A percentile compares a stretch with the other conserved stretches of the same genome.
Conservation (phyloP, 2,113 vertebrate genomes). For the Corythornis vintsioides region DNA sequence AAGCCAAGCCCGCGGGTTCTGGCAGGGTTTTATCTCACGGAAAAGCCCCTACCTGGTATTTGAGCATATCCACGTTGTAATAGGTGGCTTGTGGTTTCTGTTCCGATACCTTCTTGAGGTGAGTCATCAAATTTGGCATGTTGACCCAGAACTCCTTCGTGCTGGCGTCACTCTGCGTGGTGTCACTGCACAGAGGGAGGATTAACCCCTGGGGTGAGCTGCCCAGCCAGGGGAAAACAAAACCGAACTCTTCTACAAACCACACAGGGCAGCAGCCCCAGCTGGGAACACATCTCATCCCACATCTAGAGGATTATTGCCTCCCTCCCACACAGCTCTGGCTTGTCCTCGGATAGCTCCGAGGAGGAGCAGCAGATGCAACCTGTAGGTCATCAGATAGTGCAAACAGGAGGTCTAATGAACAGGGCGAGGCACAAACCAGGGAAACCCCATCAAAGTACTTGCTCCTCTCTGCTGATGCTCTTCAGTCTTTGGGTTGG, state of each 20-base stretch:
- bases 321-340: accelerated
- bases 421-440: not conserved
- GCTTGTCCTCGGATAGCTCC: not conserved
- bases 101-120: conserved; percentile 95
- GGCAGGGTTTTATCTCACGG: not conserved
- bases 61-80: conserved; percentile 99
- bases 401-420: not conserved
- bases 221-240: not conserved
- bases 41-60: conserved; percentile 87
- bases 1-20: not conserved
- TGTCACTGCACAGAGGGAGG: conserved; percentile 79
- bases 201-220: not conserved
- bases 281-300: not conserved
- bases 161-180: conserved; percentile 76
- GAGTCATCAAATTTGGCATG: conserved; percentile 96
- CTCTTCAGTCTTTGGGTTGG: not conserved
- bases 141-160: conserved; percentile 98
- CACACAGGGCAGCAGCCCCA: not conserved
- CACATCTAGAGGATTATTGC: accelerated
- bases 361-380: not conserved
- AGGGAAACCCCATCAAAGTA: not conserved
- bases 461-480: not conserved
- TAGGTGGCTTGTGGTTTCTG: conserved; percentile 98
- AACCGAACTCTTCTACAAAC: not conserved
- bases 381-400: not conserved